Conservation (phyloP, 2,797 vertebrate genomes). For the Numenius phaeopus region DNA sequence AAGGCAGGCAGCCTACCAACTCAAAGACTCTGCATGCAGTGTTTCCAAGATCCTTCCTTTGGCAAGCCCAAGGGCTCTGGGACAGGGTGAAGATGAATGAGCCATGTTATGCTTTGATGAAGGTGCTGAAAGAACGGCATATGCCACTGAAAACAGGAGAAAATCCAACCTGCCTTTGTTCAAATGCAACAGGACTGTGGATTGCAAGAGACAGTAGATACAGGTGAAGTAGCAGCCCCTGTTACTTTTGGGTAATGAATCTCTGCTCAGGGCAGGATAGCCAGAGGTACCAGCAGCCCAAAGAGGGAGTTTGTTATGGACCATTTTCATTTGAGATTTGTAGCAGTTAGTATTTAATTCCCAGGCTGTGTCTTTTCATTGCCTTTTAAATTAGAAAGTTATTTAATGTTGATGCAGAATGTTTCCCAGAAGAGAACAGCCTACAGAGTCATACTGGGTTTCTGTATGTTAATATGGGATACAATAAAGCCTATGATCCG, state of each 20-base stretch:
- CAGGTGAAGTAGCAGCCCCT: not conserved
- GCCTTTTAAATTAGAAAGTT: conserved; percentile 42
- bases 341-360: conserved; percentile 17
- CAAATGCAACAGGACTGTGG: not conserved
- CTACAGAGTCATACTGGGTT: not conserved
- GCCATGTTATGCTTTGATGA: not conserved
- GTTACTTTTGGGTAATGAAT: not conserved
- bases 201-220: not conserved
- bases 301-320: not conserved
- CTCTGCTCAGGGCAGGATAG: not conserved
- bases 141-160: not conserved
- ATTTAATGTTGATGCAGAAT: not conserved
- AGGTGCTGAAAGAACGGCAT: not conserved
- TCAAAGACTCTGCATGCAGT: not conserved
- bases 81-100: not conserved
- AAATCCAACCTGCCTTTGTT: fast-evolving
- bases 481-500: not conserved
- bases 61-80: not conserved
- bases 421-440: not conserved
- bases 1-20: not conserved
- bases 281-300: not conserved
- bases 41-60: not conserved
- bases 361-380: conserved; percentile 18
- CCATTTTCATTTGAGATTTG: not conserved
- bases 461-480: not conserved